Conservation (phyloP, 2,888 invertebrate species). For the Myopa testacea region DNA sequence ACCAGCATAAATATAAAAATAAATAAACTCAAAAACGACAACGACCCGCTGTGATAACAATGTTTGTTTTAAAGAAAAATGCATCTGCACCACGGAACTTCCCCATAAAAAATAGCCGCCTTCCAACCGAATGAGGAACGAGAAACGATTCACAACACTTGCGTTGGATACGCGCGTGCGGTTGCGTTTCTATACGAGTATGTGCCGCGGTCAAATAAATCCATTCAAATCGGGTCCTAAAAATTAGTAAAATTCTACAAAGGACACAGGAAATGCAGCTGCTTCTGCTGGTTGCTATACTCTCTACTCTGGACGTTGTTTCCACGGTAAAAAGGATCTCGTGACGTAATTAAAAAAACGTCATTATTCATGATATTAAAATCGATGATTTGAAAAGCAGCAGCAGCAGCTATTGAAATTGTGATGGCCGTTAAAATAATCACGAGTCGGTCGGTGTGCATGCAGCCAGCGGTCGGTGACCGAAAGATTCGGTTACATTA, state of each 20-base stretch:
- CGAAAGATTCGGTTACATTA: slow-evolving; percentile 29
- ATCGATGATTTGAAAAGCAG: not conserved
- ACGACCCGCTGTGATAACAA: slow-evolving; percentile 55
- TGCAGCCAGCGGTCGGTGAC: not conserved
- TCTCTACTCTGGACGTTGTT: no score
- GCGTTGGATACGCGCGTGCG: slow-evolving; percentile 26
- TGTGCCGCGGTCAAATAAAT: slow-evolving; percentile 50
- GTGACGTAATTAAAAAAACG: slow-evolving; percentile 26
- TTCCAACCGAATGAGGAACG: no score
- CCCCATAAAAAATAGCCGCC: slow-evolving; percentile 44
- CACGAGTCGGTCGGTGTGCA: not conserved
- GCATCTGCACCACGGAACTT: slow-evolving; percentile 38
- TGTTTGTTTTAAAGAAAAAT: slow-evolving; percentile 53
- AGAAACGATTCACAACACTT: not conserved
- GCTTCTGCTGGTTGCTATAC: slow-evolving; percentile 29
- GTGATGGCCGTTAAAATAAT: slow-evolving; percentile 37
- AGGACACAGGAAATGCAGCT: slow-evolving; percentile 26
- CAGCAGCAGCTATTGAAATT: slow-evolving; percentile 22
- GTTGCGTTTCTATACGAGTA: slow-evolving; percentile 16
- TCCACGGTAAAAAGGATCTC: slow-evolving; percentile 4
- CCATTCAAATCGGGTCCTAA: slow-evolving; percentile 45
- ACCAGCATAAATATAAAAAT: not conserved
- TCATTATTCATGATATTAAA: slow-evolving; percentile 30
- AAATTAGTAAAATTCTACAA: slow-evolving; percentile 13
- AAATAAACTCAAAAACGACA: slow-evolving; percentile 10